Evolutionary conservation across 2,113 vertebrate genomes (phyloP), one percentile per base, ranked within the genome.

Genomic region (Pelecanus crispus): DNA sequence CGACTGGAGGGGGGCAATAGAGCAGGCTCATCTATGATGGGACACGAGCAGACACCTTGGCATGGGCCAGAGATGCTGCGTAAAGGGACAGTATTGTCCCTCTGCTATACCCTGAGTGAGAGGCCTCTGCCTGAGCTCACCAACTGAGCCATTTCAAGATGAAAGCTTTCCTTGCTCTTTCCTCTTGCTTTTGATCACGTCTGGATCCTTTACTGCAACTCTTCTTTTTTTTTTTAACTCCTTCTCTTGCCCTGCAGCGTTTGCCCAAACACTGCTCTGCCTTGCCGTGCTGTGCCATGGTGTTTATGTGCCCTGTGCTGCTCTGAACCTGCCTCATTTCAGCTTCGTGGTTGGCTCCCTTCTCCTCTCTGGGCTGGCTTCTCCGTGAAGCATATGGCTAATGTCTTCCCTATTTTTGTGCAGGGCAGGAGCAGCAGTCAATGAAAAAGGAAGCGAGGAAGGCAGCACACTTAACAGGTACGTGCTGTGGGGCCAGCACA

Each of bases 401-500:
- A 94, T 0, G 1, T 31, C 10, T 68, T 25, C 73, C 31, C 65
- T 22, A 4, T 89, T 71, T 20, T 59, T 52, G 66, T 67, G n/a
- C 91, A 98, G 98, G 95, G 32, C 87, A 88, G 74, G 84, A 79
- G 91, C 95, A 75, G 17, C 74, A 92, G 50, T 22, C 47, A 2
- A 24, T 17, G 50, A 20, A 32, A 40, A 96, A 93, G 49, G 96
- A 90, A 81, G 42, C 4, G 4, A 97, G 84, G 63, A 97, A 72
- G 63, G 98, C 92, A 50, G 98, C 98, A 20, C 98, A 98, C 26
- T 81, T 98, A 73, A 98, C 98, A 98, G 98, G 98, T 98, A 66
- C 1, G 83, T 94, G 58, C 68, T 66, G 55, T 20, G 47, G 32
- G 45, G 20, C 13, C 58, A 40, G 73, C 29, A 50, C 44, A 40